Base-by-base conservation (phyloP, 92 coral and sea anemone genomes). In the Palythoa grandiflora region DNA sequence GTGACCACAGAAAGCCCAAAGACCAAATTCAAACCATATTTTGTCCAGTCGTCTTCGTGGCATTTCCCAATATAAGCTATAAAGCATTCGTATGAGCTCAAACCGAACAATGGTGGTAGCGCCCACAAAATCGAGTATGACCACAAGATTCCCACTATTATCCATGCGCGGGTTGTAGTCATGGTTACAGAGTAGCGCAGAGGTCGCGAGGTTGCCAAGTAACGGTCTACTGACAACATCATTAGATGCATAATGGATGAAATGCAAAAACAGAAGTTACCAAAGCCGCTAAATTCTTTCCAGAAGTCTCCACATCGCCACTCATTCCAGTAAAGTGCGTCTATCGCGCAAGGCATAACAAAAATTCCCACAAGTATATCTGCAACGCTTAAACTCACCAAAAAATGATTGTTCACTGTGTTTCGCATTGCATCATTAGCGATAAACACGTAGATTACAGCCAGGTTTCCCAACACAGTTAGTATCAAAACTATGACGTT, bases 1-100 rank as follows among this genome's bases (percentile, higher is more conserved):
- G 93, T 89, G 9, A 93, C 96, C 20, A 95, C 98, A 50, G 98
- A 95, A n/a, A 95, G 89, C 1, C 96, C 96, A 78, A 93, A 95
- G 44, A 87, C 96, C 68, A 95, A 91, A 77, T 95, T 95, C 71
- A 91, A 84, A 6, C 96, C 94, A 68, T 84, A 79, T 78, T 86
- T 89, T 11, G 96, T 91, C 98, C 98, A 94, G 37, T 94, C 98
- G 10, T 91, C 86, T 8, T 71, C 77, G 17, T 83, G 87, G 13
- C 98, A 95, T 13, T 51, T 53, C 37, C 98, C 98, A 14, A 95
- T 78, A 57, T 95, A 95, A 11, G 93, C 89, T 28, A 95, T 93
- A 38, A 95, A 95, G 81, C 98, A 95, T 73, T 95, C 98, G 87
- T 95, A 95, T 0, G 98, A 95, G 28, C 98, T 95, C 15, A 95